Evolutionary conservation across 1,140 invertebrate species (phyloP), one percentile per base, ranked within the genome.

Genomic region (Oryctes rhinoceros): DNA sequence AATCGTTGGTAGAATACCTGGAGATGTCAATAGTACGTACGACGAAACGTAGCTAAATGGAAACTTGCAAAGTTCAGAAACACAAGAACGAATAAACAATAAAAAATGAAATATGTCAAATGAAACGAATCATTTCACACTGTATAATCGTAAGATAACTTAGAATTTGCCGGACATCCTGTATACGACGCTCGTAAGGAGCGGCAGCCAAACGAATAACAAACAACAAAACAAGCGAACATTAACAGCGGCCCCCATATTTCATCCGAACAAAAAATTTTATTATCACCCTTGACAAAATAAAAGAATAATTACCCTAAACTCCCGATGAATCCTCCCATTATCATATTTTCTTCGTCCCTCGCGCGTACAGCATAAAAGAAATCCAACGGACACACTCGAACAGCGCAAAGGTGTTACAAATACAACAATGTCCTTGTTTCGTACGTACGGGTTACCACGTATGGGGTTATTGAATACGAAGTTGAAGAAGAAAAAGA

Each of bases 231-330:
- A 71, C 11, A 71, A 37, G 6, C 24, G 24, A 71, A 24, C 65
- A 71, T 71, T 71, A 71, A 1, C n/a, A n/a, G 2, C 65, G 24
- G 20, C 65, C 65, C 35, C 20, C 65, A 30, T 71, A 71, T 71
- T 71, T 71, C 65, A 35, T 24, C 11, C 20, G 65, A 37, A 71
- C 65, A 71, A 71, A 37, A 71, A 30, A 30, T 71, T 71, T 71
- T 37, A 71, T 71, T 71, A 71, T 24, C 65, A 37, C 24, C 65
- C 65, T 37, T 71, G 65, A 71, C 65, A 71, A 71, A 71, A 71
- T 71, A 71, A 37, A 71, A 35, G 65, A 71, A 71, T 71, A 71
- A 71, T 71, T 71, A 71, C 24, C 65, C 24, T 71, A 30, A 71
- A 71, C 20, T 71, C 65, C 20, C 65, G 65, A 71, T 71, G 65